Evolutionary conservation across 2,797 vertebrate genomes (phyloP), one percentile per base, ranked within the genome.

Genomic region (Chrosomus eos): DNA sequence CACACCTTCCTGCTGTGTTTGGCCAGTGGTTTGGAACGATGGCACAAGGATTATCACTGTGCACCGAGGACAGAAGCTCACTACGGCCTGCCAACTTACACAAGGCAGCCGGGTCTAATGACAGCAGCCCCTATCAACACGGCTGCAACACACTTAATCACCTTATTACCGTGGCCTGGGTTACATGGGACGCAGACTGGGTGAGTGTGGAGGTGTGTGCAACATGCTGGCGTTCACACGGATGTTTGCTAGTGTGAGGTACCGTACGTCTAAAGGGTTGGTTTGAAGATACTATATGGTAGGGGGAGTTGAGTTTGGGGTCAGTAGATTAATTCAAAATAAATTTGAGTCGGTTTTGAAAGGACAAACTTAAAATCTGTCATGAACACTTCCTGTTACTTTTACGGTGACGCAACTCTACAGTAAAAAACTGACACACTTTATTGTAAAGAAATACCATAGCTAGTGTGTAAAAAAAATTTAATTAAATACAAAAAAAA

Each of bases 71-170:
- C 87, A 82, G 86, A 81, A 85, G 75, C 74, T 80, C 55, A 79
- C 58, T 67, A 45, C 77, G 36, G 67, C 67, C 36, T 88, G 89
- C 90, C 88, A 91, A 87, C 82, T 80, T 79, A 81, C 85, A 87
- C 83, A 89, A 70, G 76, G 21, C 80, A 83, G 73, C 67, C 80
- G 48, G 81, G 88, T 85, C 60, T 60, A 88, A 77, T 88, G 90
- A 88, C 87, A 90, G 87, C 70, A 72, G 76, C 89, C 91, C 88
- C 80, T 87, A 91, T 91, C 87, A 90, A 90, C 89, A 91, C n/a
- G 14, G 26, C 68, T 87, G 84, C 60, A 86, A 81, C 83, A 87
- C 86, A 87, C 84, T 90, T 89, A 88, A 89, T 91, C 89, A 88
- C 67, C 86, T 85, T 68, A 88, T 88, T 87, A 88, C 62, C 5